These are phyloP conservation scores for Mercenaria mercenaria DNA, from an alignment of 1,140 invertebrate species.

Conservation along the genomic window DNA sequence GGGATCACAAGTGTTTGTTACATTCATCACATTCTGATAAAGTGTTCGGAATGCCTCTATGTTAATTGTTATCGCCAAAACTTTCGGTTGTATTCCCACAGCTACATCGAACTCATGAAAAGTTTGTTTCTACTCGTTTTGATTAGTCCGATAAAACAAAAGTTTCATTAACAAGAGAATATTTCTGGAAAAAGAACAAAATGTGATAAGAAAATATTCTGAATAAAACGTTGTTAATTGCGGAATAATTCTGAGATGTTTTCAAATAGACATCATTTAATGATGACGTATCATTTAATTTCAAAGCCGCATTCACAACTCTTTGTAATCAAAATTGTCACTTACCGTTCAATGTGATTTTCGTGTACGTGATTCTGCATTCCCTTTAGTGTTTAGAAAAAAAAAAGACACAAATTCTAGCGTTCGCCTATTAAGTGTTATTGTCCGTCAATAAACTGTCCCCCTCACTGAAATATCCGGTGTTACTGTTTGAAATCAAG, in stretches of 20 bases:
- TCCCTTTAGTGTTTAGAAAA: background rate
- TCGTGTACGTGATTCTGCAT: background rate
- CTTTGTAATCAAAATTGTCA: no score
- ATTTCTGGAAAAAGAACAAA: background rate
- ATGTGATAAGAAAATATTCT: no score
- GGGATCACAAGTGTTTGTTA: background rate
- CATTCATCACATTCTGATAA: background rate
- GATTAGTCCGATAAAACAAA: no score
- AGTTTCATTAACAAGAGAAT: no score
- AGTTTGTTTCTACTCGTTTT: no score
- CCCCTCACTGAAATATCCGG: background rate
- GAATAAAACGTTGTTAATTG: no score
- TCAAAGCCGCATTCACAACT: no score
- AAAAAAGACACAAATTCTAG: background rate
- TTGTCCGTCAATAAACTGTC: background rate
- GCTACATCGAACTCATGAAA: no score
- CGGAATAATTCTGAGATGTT: no score
- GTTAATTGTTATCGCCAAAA: background rate
- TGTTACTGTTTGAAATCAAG: background rate
- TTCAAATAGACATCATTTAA: no score
- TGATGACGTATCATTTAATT: no score
- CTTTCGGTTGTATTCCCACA: background rate
- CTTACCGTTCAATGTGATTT: slow-evolving; percentile 15
- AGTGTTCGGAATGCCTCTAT: background rate
- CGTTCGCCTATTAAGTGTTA: background rate